phyloP scores from a whole-genome alignment of 2,113 vertebrate species.

The Pituophis catenifer region DNA sequence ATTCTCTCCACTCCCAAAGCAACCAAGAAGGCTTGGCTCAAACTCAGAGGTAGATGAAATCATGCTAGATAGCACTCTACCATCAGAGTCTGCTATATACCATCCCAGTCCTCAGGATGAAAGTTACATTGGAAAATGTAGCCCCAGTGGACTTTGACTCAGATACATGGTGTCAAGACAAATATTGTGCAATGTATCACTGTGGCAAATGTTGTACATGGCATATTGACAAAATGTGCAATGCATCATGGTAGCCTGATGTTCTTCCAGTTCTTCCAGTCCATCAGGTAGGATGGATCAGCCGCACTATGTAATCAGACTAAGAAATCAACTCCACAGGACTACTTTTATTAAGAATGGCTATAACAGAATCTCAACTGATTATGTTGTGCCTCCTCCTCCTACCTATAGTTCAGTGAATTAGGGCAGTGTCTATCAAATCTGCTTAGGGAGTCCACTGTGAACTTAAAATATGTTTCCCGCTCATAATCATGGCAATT shows the following conservation, averaged over 20 bases:
- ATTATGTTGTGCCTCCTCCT: neutral
- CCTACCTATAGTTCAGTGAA: neutral
- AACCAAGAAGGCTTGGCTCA: neutral
- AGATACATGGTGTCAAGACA: neutral
- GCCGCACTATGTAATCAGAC: neutral
- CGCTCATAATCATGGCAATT: neutral
- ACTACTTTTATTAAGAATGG: neutral
- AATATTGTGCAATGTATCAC: neutral
- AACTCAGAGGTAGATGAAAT: neutral
- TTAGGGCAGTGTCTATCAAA: neutral
- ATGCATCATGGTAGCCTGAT: neutral
- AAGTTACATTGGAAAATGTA: neutral
- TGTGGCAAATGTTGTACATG: neutral
- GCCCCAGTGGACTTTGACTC: neutral
- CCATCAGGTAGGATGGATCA: neutral
- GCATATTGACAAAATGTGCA: neutral
- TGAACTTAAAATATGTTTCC: neutral
- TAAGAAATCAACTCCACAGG: neutral
- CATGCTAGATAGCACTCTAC: neutral
- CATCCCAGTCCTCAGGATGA: neutral
- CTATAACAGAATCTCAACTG: neutral
- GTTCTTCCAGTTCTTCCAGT: neutral
- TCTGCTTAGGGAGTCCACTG: neutral
- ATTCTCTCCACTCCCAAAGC: neutral
- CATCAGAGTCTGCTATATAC: neutral